Evolutionary conservation across 2,888 invertebrate genomes (phyloP).

Genomic region (Plemyria rubiginata): DNA sequence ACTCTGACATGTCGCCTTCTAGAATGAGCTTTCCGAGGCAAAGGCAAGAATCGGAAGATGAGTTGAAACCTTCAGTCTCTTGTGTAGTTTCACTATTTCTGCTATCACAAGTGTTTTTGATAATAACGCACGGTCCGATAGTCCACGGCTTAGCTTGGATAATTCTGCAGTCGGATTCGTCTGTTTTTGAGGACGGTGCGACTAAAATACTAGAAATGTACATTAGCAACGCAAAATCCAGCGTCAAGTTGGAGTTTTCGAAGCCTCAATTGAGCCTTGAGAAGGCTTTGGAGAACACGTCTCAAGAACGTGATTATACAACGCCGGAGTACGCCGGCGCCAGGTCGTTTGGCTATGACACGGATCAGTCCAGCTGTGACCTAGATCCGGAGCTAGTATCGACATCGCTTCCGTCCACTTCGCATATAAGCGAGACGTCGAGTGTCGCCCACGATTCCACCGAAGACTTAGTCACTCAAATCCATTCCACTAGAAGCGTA

Average conservation of each 20-base stretch:
- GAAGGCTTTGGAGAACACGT: constrained; percentile 87
- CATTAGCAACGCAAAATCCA: constrained; percentile 83
- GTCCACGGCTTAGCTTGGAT: constrained; percentile 96
- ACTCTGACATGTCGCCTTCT: constrained; percentile 77
- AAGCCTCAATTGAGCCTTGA: constrained; percentile 91
- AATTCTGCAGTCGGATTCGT: constrained; percentile 92
- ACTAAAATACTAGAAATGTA: constrained; percentile 88
- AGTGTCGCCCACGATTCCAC: constrained; percentile 80
- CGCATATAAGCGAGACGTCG: constrained; percentile 80
- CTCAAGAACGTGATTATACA: constrained; percentile 76
- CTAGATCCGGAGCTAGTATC: constrained; percentile 80
- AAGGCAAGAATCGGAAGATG: constrained; percentile 80
- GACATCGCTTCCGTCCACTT: constrained; percentile 79
- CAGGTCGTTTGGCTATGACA: constrained; percentile 72
- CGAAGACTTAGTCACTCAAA: constrained; percentile 76
- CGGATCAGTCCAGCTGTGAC: constrained; percentile 81
- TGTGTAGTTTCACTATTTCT: constrained; percentile 96
- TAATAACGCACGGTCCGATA: constrained; percentile 95
- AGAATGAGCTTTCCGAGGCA: constrained; percentile 67
- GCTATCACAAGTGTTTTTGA: constrained; percentile 97
- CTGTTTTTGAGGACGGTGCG: constrained; percentile 88
- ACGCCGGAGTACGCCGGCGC: constrained; percentile 73
- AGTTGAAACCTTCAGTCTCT: constrained; percentile 90
- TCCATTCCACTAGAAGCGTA: constrained; percentile 57
- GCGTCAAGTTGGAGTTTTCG: constrained; percentile 86